Conservation (phyloP, 2,888 invertebrate species). For the Plebejus argus region DNA sequence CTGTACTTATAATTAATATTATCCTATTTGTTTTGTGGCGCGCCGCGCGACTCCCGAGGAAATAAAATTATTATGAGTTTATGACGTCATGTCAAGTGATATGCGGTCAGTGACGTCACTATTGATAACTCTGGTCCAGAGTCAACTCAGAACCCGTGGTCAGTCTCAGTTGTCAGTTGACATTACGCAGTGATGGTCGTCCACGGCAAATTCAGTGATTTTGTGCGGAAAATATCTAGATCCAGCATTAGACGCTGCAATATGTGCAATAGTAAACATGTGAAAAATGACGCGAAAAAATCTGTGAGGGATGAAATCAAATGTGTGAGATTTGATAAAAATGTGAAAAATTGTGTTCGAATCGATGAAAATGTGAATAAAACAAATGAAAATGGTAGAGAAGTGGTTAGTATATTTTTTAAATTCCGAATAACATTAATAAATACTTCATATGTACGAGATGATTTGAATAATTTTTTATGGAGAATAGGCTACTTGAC, state of each 20-base stretch:
- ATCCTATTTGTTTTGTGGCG: too few species aligned
- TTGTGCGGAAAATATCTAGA: conserved; percentile 39
- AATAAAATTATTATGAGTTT: background rate
- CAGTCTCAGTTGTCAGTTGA: conserved; percentile 45
- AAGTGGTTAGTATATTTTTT: too few species aligned
- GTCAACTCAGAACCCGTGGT: conserved; percentile 38
- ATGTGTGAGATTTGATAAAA: conserved; percentile 45
- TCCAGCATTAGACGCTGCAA: conserved; percentile 35
- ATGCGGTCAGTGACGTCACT: background rate
- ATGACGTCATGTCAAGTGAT: background rate
- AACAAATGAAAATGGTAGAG: background rate
- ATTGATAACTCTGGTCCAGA: background rate
- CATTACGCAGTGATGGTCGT: conserved; percentile 48
- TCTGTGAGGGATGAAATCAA: conserved; percentile 36
- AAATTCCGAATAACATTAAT: too few species aligned
- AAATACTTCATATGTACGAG: too few species aligned
- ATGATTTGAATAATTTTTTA: too few species aligned
- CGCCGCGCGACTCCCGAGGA: background rate
- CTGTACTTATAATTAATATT: too few species aligned
- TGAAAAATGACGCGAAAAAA: background rate
- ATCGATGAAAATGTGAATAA: conserved; percentile 31
- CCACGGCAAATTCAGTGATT: conserved; percentile 38
- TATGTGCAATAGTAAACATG: conserved; percentile 49
- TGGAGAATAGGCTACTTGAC: too few species aligned
- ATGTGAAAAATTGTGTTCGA: conserved; percentile 46